Base-by-base conservation (phyloP, 2,888 invertebrate genomes). In the Didymodactylos carnosus region DNA sequence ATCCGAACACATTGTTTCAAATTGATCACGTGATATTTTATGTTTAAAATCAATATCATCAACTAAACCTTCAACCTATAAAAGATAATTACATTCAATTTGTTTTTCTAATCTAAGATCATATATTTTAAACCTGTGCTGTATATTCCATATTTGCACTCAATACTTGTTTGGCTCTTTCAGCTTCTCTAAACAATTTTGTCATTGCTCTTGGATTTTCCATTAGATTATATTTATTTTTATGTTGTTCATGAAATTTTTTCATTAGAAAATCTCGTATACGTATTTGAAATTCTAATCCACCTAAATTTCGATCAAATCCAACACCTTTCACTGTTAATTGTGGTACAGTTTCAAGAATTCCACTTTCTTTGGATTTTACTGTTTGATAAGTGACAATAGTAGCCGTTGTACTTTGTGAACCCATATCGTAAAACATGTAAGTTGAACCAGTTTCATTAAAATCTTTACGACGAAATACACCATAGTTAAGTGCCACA, bases 341-440 rank as follows among this genome's bases (percentile, higher is more conserved):
- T 80, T 94, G 92, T 0, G 95, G 95, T 80, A 92, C 90, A 2
- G 90, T 90, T 84, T 95, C 95, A 8, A 89, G 88, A 62, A n/a
- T 35, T n/a, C 62, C 62, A 78, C 89, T 89, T 76, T 94, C 94
- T 86, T 95, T 93, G 72, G 88, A 88, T 85, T 93, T 97, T 1
- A 92, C 89, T 76, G 90, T 77, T 74, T 82, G 81, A 77, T 83
- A 84, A 16, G 80, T 82, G 82, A 77, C 91, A 53, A 98, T 84
- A 0, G 93, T 90, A 0, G 92, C 95, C 29, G 91, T 89, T 0
- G 97, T 95, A 76, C 91, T 92, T 11, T 90, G 88, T 0, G 98
- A 91, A 10, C 98, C 98, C 93, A 98, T 94, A 81, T 99, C 98
- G 81, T 92, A 98, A 85, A 99, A 93, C 85, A 99, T 86, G 39